These are phyloP conservation scores for Bufo bufo DNA, from an alignment of 2,113 vertebrate species.

Conservation along the genomic window DNA sequence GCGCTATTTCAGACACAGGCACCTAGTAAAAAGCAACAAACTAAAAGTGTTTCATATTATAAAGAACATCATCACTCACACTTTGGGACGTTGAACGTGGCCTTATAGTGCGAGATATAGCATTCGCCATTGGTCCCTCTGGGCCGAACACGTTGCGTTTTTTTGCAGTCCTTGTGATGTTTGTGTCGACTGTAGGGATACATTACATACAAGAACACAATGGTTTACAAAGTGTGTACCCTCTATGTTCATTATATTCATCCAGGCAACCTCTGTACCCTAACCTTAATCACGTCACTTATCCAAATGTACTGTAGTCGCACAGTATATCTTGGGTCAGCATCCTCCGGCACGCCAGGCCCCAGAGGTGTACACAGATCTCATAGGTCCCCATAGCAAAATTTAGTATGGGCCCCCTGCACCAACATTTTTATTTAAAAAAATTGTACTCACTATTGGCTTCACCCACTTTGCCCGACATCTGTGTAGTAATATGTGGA, in stretches of 20 bases:
- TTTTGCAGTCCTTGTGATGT: constrained; percentile 27
- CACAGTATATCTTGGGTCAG: no score
- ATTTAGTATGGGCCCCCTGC: no score
- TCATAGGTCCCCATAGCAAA: no score
- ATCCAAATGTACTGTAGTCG: background rate
- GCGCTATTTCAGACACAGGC: no score
- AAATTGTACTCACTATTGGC: no score
- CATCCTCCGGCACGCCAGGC: no score
- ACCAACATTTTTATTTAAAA: no score
- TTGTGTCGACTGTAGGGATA: constrained; percentile 56
- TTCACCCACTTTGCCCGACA: no score
- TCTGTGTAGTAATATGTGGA: no score
- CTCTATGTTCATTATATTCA: background rate
- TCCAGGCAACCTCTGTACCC: background rate
- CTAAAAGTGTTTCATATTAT: background rate
- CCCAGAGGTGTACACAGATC: no score
- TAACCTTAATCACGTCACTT: background rate
- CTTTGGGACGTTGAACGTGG: constrained; percentile 30
- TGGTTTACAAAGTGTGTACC: background rate
- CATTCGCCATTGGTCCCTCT: background rate
- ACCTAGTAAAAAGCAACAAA: no score
- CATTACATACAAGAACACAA: background rate
- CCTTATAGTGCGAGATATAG: constrained; percentile 35
- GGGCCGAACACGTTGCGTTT: background rate
- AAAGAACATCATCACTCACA: constrained; percentile 45